These are phyloP conservation scores for Pyrocephalus nanus DNA, from an alignment of 2,797 vertebrate genomes.

Conservation along the genomic window DNA sequence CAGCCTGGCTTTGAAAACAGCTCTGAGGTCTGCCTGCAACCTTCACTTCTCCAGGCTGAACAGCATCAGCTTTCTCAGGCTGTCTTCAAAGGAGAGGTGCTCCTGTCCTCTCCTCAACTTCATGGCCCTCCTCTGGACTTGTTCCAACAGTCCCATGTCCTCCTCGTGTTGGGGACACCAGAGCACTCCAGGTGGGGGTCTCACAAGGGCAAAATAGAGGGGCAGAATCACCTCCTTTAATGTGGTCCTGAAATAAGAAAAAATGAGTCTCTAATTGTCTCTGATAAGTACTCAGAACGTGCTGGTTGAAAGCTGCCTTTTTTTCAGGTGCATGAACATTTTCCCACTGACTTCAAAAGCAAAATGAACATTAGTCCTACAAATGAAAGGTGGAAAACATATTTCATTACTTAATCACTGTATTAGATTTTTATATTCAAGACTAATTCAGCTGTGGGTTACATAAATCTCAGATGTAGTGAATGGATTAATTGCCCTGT, in stretches of 20 bases:
- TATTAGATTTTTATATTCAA: background rate
- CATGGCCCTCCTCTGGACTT: background rate
- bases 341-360: background rate
- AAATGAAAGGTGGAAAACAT: background rate
- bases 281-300: background rate
- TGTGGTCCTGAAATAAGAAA: background rate
- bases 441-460: background rate
- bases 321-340: background rate
- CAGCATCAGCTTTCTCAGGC: no score
- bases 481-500: background rate
- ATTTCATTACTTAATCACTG: background rate
- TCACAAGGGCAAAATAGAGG: background rate
- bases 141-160: background rate
- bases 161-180: background rate
- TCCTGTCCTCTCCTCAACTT: background rate
- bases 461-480: background rate
- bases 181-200: background rate
- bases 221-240: background rate
- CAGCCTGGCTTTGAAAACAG: background rate
- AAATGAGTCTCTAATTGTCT: background rate
- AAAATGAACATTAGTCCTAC: background rate
- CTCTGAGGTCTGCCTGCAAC: background rate
- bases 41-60: background rate
- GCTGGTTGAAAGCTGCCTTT: background rate
- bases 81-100: no score